Evolutionary conservation across 2,797 vertebrate genomes (phyloP), one percentile per base, ranked within the genome.

Genomic region (Brachyalestes nurse): DNA sequence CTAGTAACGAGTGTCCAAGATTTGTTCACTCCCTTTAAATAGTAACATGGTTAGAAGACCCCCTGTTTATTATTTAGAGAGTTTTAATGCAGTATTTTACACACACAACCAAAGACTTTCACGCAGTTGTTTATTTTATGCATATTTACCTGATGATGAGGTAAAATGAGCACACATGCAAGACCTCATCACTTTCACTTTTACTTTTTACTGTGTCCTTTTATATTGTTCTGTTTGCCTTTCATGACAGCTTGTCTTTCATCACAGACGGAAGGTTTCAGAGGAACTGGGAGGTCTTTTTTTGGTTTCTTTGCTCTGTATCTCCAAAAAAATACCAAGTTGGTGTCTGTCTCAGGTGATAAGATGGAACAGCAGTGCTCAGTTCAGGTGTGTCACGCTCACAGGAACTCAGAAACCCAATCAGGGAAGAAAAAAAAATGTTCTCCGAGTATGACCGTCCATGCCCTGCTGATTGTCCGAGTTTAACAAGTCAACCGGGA

Each of bases 281-380:
- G 57, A 79, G 67, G 45, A 64, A 57, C n/a, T 38, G 16, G 34
- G 57, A 72, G 49, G 38, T 53, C 71, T 70, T 64, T 77, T 77
- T 71, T 60, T 38, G 42, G 64, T 75, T 47, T 45, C 47, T 78
- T 78, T 49, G 57, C 72, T 84, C 57, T 83, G 72, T 81, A 77
- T 86, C 80, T 71, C 53, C 51, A 75, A 34, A 62, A 34, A 28
- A 62, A 62, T 5, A 38, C 34, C 73, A 60, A 49, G 83, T 89
- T 83, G 88, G 87, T 87, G 88, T 90, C 87, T 88, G 90, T 88
- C 93, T 94, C 93, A 93, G 92, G 92, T 89, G 83, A 83, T 66
- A 38, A 62, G 82, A 85, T 88, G 88, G 88, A 90, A 87, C 81
- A 64, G 78, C 80, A 67, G 89, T 83, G 78, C 74, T 81, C 78